Base-by-base conservation (phyloP, 2,797 vertebrate species). In the Sebastes vulpes region DNA sequence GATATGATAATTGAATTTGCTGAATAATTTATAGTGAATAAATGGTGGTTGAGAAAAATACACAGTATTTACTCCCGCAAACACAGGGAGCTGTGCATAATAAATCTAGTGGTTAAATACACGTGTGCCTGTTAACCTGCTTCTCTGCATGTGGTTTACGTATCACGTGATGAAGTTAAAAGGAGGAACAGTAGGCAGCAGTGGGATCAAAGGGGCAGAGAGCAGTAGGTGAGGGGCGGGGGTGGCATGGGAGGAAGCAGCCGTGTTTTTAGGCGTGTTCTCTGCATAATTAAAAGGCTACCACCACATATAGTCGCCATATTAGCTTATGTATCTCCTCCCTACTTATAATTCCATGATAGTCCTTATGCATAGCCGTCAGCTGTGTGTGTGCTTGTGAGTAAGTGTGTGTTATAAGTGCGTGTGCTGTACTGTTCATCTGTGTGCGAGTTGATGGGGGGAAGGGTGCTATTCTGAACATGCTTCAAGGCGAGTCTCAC, bases 401-500 rank as follows among this genome's bases (percentile, higher is more conserved):
- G 57, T 52, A 29, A 54, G 25, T 77, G 29, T 81, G 32, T 61
- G 46, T 79, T 79, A n/a, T 53, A 74, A 61, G 63, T 54, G 31
- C 29, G 67, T 84, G 64, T 83, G 50, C 59, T 77, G 35, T 79
- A 66, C 52, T 63, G 7, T 71, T 84, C 61, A 70, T 87, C 21
- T 71, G 48, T 77, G 81, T 58, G 60, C 75, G 71, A 85, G 79
- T 67, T 21, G 57, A 77, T 77, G 38, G 87, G 93, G 94, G 92
- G 92, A 89, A 81, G 93, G 94, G 90, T 81, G 87, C 63, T 63
- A 83, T 77, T 46, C 77, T 86, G 81, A 89, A 89, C 78, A 84
- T 60, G 77, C 85, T 94, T 64, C 75, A 80, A 92, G 87, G 91
- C 87, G 54, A 87, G 77, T 79, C 42, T 3, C 63, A 1, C 57